phyloP scores from a whole-genome alignment of 2,888 invertebrate genomes.

The Cheiracanthium punctorium region DNA sequence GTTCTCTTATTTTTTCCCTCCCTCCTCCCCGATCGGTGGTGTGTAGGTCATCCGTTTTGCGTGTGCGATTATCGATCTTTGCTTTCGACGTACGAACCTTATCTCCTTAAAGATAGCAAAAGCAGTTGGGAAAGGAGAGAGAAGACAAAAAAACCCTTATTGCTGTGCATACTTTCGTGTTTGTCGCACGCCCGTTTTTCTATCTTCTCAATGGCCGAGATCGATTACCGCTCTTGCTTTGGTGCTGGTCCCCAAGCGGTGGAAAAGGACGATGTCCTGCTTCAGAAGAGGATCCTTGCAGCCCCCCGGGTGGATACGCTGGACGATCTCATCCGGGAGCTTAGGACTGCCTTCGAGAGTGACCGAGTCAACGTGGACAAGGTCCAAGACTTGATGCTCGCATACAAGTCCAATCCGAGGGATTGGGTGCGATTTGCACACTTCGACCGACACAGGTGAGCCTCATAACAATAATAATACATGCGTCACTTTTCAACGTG shows the following conservation, averaged over 20 bases:
- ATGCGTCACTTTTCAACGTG: no score
- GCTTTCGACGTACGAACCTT: no score
- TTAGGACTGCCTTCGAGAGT: conserved; percentile 86
- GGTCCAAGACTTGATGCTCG: conserved; percentile 86
- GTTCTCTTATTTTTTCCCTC: no score
- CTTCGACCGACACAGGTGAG: conserved; percentile 91
- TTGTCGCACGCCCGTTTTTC: no score
- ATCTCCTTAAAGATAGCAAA: no score
- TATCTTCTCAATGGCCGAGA: conserved; percentile 52
- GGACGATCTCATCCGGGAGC: conserved; percentile 78
- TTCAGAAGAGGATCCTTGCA: conserved; percentile 50
- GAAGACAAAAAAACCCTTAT: no score
- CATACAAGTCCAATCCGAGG: conserved; percentile 89
- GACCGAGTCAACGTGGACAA: conserved; percentile 93
- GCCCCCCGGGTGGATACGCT: conserved; percentile 70
- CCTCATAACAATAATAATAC: no score
- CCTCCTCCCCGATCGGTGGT: no score
- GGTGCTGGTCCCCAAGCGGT: conserved; percentile 43
- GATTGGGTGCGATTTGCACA: conserved; percentile 97
- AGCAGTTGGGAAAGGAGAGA: no score
- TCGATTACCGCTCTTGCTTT: conserved; percentile 61
- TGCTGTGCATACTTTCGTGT: no score
- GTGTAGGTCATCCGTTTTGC: no score
- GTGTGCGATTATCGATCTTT: no score
- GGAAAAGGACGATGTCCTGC: conserved; percentile 25